Base-by-base conservation (phyloP, 2,888 invertebrate genomes). In the Eristalis pertinax region DNA sequence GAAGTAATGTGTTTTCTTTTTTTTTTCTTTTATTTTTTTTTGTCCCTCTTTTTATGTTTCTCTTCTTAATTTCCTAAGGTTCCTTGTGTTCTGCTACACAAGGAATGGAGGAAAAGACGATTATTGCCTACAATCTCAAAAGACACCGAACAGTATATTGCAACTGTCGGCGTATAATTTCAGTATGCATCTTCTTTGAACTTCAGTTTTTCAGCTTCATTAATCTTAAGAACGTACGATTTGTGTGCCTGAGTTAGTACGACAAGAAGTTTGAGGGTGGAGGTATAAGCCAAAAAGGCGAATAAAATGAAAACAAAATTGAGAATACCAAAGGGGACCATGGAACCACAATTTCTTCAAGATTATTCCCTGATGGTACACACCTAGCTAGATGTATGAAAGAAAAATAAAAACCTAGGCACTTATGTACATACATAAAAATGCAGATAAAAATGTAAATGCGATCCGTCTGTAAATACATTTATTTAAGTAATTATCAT, bases 161-260 rank as follows among this genome's bases (percentile, higher is more conserved):
- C 64, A 84, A 84, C 78, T 79, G 78, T 74, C 84, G 74, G 84
- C 84, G 60, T 84, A 79, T 78, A 74, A 84, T 84, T 79, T 84
- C 74, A 79, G 79, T 79, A 65, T 84, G 74, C 73, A 84, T 75
- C 79, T 79, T 58, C 74, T 84, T 60, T 79, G 50, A 79, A 68
- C 83, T 83, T 83, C 38, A 79, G 84, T 79, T 84, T 80, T 80
- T 84, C 84, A 84, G 84, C 84, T 84, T 84, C 84, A 84, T 84
- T 79, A 84, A 84, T 84, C 78, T 83, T 83, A 35, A 58, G 32
- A 78, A 41, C 63, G 19, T 72, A 72, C 43, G 22, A 56, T 38
- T n/a, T 29, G 62, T 8, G 56, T 22, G 24, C 29, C 76, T 35
- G 38, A 26, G 65, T 35, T 50, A 19, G 32, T 62, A 38, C 24